These are phyloP conservation scores for Tipula confusa DNA, from an alignment of 2,888 invertebrate genomes.

Conservation along the genomic window DNA sequence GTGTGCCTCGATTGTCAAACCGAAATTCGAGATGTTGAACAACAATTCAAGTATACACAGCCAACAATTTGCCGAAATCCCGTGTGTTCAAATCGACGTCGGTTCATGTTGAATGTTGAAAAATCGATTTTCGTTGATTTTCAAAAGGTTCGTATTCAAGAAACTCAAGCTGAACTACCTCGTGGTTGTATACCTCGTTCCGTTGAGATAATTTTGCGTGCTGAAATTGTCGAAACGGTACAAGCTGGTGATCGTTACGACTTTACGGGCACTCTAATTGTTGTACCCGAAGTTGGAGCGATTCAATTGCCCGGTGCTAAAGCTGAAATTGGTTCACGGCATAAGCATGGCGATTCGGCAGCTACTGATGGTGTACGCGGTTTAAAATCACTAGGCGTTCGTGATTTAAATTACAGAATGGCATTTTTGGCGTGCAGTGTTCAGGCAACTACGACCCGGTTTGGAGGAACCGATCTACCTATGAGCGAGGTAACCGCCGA, in stretches of 20 bases:
- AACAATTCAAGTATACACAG: conserved; percentile 96
- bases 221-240: conserved; percentile 93
- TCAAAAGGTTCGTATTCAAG: conserved; percentile 96
- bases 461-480: conserved; percentile 78
- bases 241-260: conserved; percentile 81
- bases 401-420: conserved; percentile 78
- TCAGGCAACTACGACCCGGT: conserved; percentile 77
- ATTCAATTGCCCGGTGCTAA: conserved; percentile 81
- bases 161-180: conserved; percentile 94
- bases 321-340: conserved; percentile 73
- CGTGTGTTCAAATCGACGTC: conserved; percentile 85
- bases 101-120: conserved; percentile 88
- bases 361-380: conserved; percentile 85
- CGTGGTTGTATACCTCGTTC: conserved; percentile 95
- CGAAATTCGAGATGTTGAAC: conserved; percentile 88
- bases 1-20: conserved; percentile 95
- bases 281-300: conserved; percentile 92
- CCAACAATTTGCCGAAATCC: conserved; percentile 96
- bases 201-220: conserved; percentile 89
- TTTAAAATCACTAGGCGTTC: conserved; percentile 71
- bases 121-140: conserved; percentile 96
- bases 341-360: conserved; percentile 66
- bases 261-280: conserved; percentile 93
- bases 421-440: conserved; percentile 94
- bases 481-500: conserved; percentile 88